Base-by-base conservation (phyloP, 35 echinoderm and acorn worm species). In the Acanthaster planci region DNA sequence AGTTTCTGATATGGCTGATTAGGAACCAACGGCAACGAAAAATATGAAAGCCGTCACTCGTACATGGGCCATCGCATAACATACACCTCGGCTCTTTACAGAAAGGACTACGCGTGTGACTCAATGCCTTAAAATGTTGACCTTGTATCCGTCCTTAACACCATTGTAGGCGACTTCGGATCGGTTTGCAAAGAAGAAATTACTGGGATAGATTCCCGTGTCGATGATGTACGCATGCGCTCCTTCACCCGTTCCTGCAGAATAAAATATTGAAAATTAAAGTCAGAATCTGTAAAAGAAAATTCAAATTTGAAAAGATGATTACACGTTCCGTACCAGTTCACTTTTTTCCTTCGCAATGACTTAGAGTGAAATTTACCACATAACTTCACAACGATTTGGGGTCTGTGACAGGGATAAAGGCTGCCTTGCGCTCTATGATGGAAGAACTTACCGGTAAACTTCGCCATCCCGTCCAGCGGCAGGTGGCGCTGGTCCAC, bases 401-500 rank as follows among this genome's bases (percentile, higher is more conserved):
- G n/a, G n/a, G n/a, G n/a, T n/a, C n/a, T n/a, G n/a, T n/a, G n/a
- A n/a, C n/a, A n/a, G n/a, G n/a, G n/a, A n/a, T n/a, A n/a, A n/a
- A n/a, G n/a, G n/a, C n/a, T n/a, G n/a, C n/a, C n/a, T n/a, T n/a
- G n/a, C n/a, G n/a, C n/a, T n/a, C n/a, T n/a, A n/a, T n/a, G n/a
- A n/a, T n/a, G n/a, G n/a, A n/a, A n/a, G n/a, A n/a, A n/a, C 64
- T 8, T 7, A 72, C 64, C 64, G 14, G 14, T 26, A 26, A 72
- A 72, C 3, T 26, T 14, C 2, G 26, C 14, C 34, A 27, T 72
- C 30, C 38, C 38, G 77, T 92, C 84, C 8, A 92, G 55, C 0
- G 89, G 89, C 32, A 96, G 86, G 17, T 79, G n/a, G 8, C 86
- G 54, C 67, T 96, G 93, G 39, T 96, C 90, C 1, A 96, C 82